Percentiles rank a stretch among this genome's conserved stretches.
Evolutionary conservation across 2,113 vertebrate genomes (phyloP).

Genomic region (Gasterosteus aculeatus): DNA sequence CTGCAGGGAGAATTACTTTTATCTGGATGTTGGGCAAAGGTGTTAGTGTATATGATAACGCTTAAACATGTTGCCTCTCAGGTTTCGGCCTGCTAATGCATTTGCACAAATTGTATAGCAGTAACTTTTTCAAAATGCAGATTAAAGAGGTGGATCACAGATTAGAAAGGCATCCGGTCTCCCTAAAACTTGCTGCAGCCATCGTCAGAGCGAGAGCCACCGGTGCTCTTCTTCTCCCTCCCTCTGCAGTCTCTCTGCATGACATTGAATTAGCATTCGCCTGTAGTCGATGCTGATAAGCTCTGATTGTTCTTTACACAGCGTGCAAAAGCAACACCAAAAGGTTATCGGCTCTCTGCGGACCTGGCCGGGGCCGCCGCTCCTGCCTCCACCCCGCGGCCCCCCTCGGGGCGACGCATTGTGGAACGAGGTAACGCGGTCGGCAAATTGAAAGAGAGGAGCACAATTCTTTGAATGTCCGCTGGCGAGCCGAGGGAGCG

Average conservation of each 20-base stretch:
- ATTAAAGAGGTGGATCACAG: constrained; percentile 38
- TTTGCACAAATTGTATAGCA: neutral
- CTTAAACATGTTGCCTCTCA: neutral
- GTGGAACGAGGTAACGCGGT: constrained; percentile 59
- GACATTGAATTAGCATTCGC: constrained; percentile 72
- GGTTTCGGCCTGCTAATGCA: neutral
- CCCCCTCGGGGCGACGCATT: constrained; percentile 51
- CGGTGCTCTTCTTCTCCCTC: constrained; percentile 29
- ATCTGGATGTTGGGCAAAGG: neutral
- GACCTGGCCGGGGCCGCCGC: constrained; percentile 66
- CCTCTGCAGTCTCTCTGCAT: constrained; percentile 45
- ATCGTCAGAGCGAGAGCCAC: constrained; percentile 25
- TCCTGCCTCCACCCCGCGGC: constrained; percentile 44
- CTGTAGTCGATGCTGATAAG: constrained; percentile 72
- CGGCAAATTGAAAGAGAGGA: constrained; percentile 72
- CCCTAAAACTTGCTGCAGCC: constrained; percentile 24
- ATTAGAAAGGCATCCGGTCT: constrained; percentile 20
- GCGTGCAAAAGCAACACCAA: constrained; percentile 64
- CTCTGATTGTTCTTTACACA: constrained; percentile 78
- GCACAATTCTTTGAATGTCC: constrained; percentile 63
- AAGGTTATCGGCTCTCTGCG: constrained; percentile 76
- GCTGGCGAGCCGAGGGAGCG: constrained; percentile 50
- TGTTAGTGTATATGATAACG: neutral
- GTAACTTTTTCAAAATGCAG: neutral
- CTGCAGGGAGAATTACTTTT: neutral